A percentile compares a stretch with the other conserved stretches of the same genome.
Evolutionary conservation across 2,888 invertebrate genomes (phyloP).

Genomic region (Nemotelus nigrinus): DNA sequence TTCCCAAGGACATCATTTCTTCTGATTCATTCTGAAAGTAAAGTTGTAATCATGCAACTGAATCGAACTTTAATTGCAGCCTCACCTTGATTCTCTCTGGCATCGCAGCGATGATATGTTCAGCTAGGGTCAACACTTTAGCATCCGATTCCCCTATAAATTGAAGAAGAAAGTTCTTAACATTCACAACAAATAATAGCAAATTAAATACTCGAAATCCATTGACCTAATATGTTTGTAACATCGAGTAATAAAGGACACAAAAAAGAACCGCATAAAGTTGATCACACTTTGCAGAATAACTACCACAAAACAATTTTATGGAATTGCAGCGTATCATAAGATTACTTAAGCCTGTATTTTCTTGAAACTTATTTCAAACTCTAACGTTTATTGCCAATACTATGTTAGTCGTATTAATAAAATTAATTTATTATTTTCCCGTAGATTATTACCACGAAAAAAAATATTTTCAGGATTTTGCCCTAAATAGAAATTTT

Average conservation of each 20-base stretch:
- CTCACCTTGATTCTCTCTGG: constrained; percentile 95
- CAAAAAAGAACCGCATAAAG: not conserved
- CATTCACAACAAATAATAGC: constrained; percentile 38
- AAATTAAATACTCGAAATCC: not conserved
- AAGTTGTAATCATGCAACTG: constrained; percentile 62
- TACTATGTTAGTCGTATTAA: no score
- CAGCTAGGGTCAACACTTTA: constrained; percentile 90
- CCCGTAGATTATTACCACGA: no score
- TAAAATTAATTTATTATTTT: no score
- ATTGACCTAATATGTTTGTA: not conserved
- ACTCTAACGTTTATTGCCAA: no score
- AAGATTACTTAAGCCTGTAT: no score
- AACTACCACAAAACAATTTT: not conserved
- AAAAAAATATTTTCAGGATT: no score
- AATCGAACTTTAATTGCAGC: not conserved
- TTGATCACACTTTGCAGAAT: not conserved
- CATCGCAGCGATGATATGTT: constrained; percentile 98
- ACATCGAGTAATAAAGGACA: constrained; percentile 16
- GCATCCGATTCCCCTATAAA: constrained; percentile 88
- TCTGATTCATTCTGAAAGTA: constrained; percentile 77
- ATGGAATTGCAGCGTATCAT: not conserved
- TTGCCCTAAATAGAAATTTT: no score
- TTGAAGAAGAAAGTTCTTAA: constrained; percentile 45
- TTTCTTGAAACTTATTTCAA: no score
- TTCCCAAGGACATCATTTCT: constrained; percentile 71